Conservation (phyloP, 2,797 vertebrate species). For the Chiroxiphia lanceolata region DNA sequence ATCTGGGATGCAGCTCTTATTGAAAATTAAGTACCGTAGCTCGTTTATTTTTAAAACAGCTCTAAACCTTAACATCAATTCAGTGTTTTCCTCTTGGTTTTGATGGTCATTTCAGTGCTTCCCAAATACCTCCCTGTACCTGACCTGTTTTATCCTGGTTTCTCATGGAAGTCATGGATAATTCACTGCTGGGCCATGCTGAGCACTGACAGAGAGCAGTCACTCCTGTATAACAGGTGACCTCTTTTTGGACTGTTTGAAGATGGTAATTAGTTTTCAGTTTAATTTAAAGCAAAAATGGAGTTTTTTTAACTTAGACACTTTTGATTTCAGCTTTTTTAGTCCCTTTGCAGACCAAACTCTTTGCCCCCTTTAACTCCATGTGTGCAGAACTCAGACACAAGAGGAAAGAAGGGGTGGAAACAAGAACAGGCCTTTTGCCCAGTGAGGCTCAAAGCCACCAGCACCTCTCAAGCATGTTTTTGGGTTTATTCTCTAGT, state of each 20-base stretch:
- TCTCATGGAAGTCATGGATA: neutral
- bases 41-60: neutral
- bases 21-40: neutral
- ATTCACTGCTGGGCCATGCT: neutral
- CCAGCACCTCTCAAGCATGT: rapidly evolving
- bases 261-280: neutral
- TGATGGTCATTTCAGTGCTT: neutral
- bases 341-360: neutral
- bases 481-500: neutral
- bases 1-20: neutral
- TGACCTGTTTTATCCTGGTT: neutral
- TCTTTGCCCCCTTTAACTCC: neutral
- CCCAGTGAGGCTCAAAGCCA: neutral
- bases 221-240: neutral
- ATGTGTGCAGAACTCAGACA: neutral
- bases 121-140: neutral
- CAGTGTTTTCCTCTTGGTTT: neutral
- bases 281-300: constrained; percentile 20
- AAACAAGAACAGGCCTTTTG: neutral
- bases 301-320: neutral
- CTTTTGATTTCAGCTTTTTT: neutral
- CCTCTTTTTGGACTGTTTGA: neutral
- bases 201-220: neutral
- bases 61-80: neutral
- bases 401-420: neutral